Evolutionary conservation across 2,888 invertebrate genomes (phyloP).

Genomic region (Drosophila rubida): DNA sequence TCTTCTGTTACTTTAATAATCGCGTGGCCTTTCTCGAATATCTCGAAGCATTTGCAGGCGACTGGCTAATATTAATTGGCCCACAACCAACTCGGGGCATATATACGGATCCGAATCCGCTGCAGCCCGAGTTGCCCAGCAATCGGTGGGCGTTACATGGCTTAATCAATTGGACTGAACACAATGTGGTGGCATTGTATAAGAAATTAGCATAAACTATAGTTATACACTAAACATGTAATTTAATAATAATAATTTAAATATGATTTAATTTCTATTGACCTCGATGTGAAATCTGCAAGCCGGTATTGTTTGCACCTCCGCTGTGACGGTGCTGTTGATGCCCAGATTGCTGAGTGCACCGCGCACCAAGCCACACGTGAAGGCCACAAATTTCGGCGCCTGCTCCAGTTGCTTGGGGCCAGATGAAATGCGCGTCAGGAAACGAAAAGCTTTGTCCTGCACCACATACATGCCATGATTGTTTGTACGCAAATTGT

Average conservation of each 20-base stretch:
- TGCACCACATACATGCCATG: conserved; percentile 99
- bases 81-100: conserved; percentile 88
- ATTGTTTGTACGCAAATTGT: conserved; percentile 97
- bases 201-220: conserved; percentile 57
- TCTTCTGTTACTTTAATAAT: conserved; percentile 94
- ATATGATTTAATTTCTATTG: conserved; percentile 87
- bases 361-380: conserved; percentile 97
- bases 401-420: conserved; percentile 96
- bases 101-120: conserved; percentile 90
- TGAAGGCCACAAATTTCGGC: conserved; percentile 96
- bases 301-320: conserved; percentile 95
- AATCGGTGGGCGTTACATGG: conserved; percentile 86
- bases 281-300: conserved; percentile 97
- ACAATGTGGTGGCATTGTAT: conserved; percentile 89
- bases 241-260: conserved; percentile 36
- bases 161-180: conserved; percentile 87
- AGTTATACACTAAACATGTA: conserved; percentile 16
- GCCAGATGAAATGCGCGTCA: conserved; percentile 94
- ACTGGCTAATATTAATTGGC: conserved; percentile 90
- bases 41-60: conserved; percentile 88
- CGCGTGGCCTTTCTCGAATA: conserved; percentile 89
- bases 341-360: conserved; percentile 97
- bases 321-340: conserved; percentile 97
- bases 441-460: conserved; percentile 96
- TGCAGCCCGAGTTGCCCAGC: conserved; percentile 86